Base-by-base conservation (phyloP, 2,797 vertebrate genomes). In the Channallabes apus region DNA sequence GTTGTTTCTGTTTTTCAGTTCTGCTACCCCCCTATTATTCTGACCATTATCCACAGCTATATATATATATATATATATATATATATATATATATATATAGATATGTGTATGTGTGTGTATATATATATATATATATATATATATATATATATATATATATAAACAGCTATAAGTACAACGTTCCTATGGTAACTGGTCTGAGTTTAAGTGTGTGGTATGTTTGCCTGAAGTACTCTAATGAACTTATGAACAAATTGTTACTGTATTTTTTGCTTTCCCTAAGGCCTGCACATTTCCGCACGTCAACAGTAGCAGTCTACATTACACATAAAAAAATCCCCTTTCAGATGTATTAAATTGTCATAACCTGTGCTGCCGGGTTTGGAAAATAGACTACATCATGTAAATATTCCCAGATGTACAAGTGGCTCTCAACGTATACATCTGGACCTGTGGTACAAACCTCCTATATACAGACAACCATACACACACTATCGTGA, bases 361-460 rank as follows among this genome's bases (percentile, higher is more conserved):
- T 62, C 22, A 41, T 41, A 79, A 79, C 62, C 14, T 3, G 3
- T 2, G 6, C 58, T n/a, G 59, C 59, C n/a, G 14, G 75, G 6
- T 62, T 64, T 41, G 14, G 14, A 64, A 46, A 79, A 38, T 17
- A 64, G 35, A 59, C 35, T 79, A 27, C 32, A 8, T 79, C 35
- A 41, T 79, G 35, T 79, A 79, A 79, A 79, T 46, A 79, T 62
- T 79, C 59, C 76, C 77, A 79, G 77, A 79, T 62, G 77, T 62
- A 46, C 3, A 15, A 17, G 77, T 64, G 75, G 24, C 32, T 54
- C 54, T 79, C 35, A 62, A 62, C 58, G n/a, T 62, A 61, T 61
- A 62, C 58, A 64, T 64, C 77, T 78, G 76, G 76, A 32, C 24
- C 59, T 15, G 22, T 78, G 32, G 32, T 59, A 24, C 58, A 17